Base-by-base conservation (phyloP, 2,888 invertebrate species). In the Agrotis clavis region DNA sequence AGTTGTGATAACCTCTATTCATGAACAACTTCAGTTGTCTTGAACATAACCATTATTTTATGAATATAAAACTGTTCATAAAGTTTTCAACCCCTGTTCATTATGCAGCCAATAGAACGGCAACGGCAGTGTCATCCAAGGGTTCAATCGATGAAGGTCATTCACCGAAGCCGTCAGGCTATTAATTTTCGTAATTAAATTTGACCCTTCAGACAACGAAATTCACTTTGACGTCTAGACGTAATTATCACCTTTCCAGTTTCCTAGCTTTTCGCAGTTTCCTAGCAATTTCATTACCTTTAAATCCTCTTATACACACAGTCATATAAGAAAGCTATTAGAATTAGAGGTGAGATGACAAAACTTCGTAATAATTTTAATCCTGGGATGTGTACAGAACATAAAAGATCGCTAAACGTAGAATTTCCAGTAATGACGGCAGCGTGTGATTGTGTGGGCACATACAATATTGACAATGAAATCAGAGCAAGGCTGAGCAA, bases 121-220 rank as follows among this genome's bases (percentile, higher is more conserved):
- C 57, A 57, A 11, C n/a, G 14, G 53, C 57, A 71, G 63, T 53
- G 67, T 65, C 63, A 68, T 63, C 21, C 35, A 53, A 64, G 56
- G 69, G 74, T 85, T 84, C 79, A 82, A 77, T 79, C 73, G n/a
- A 64, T 74, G 61, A 71, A 71, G 75, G 79, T 77, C 76, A 65
- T 74, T 78, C 77, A 77, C 79, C 56, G 72, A 59, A 74, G 61
- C 59, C 78, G 64, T 72, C 69, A 59, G 77, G 84, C 84, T 71
- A 88, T 88, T 81, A 83, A 89, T 87, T 87, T 86, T 84, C 76
- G 71, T 81, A 86, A 88, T 89, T 84, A 85, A 88, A 85, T 87
- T 83, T 85, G 77, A 87, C 83, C 81, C 83, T 84, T 83, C 80
- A 75, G 74, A 79, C 81, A 53, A 30, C 63, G 61, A 70, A 74